Conservation (phyloP, 2,888 invertebrate genomes). For the Heliconius ismenius region DNA sequence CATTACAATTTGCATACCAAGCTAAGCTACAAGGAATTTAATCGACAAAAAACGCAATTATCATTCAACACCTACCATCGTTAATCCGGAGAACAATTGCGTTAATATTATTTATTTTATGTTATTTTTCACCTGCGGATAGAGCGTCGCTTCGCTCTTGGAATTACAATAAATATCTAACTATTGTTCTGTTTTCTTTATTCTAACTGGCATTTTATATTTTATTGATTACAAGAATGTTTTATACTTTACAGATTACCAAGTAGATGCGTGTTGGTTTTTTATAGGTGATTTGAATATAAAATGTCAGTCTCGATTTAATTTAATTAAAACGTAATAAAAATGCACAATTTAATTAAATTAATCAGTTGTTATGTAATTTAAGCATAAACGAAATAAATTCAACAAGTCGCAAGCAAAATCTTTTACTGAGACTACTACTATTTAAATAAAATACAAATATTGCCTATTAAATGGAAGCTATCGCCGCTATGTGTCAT, state of each 20-base stretch:
- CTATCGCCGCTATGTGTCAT: no score
- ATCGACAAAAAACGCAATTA: constrained; percentile 39
- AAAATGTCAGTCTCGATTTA: neutral
- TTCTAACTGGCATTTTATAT: neutral
- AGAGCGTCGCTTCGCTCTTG: neutral
- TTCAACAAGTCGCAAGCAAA: no score
- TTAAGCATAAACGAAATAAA: no score
- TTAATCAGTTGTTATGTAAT: neutral
- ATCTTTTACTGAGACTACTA: no score
- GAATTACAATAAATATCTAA: constrained; percentile 10
- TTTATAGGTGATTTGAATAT: neutral
- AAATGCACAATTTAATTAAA: neutral
- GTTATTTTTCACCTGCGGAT: constrained; percentile 28
- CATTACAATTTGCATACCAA: constrained; percentile 39
- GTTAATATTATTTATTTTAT: constrained; percentile 37
- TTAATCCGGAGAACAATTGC: constrained; percentile 38
- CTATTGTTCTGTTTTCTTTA: neutral
- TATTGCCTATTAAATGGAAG: neutral
- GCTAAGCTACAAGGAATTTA: constrained; percentile 32
- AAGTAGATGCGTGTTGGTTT: neutral
- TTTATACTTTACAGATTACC: neutral
- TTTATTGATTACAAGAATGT: neutral
- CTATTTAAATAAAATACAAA: neutral
- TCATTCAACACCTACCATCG: constrained; percentile 37
- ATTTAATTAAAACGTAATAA: neutral